phyloP scores from a whole-genome alignment of 2,113 vertebrate species.

The Empidonax traillii region DNA sequence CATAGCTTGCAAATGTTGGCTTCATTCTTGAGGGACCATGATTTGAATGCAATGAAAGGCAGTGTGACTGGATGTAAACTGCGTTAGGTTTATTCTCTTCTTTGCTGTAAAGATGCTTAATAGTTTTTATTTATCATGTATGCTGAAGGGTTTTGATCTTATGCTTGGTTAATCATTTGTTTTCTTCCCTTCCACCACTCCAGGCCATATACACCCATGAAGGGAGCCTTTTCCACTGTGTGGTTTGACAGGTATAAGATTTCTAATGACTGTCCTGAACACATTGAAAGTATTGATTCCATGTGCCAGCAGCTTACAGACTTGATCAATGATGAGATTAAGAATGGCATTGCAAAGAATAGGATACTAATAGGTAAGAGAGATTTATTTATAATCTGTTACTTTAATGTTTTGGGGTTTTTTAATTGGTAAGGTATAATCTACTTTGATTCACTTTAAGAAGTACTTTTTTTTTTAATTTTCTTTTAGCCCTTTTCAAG shows the following conservation, averaged over 20 bases:
- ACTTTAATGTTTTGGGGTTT: neutral
- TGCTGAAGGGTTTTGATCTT: neutral
- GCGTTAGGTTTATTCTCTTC: neutral
- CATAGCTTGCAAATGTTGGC: neutral
- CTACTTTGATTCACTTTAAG: neutral
- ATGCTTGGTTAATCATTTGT: neutral
- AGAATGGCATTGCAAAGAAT: slow-evolving; percentile 78
- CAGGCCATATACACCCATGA: slow-evolving; percentile 89
- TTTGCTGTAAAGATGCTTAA: neutral
- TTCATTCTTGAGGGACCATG: neutral
- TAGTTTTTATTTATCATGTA: neutral
- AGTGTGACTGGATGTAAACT: neutral
- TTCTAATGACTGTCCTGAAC: slow-evolving; percentile 81
- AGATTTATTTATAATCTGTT: neutral
- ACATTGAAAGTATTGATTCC: slow-evolving; percentile 83
- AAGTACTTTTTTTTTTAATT: neutral
- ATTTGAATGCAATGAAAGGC: neutral
- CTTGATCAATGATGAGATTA: slow-evolving; percentile 82
- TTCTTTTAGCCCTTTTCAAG: neutral
- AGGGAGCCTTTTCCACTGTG: slow-evolving; percentile 79
- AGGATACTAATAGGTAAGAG: slow-evolving; percentile 85
- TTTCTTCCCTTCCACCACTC: neutral
- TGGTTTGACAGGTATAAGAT: slow-evolving; percentile 93
- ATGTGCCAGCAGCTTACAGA: slow-evolving; percentile 78
- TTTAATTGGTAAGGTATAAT: neutral